phyloP scores from a whole-genome alignment of 2,113 vertebrate species.

The Lophotis ruficrista region DNA sequence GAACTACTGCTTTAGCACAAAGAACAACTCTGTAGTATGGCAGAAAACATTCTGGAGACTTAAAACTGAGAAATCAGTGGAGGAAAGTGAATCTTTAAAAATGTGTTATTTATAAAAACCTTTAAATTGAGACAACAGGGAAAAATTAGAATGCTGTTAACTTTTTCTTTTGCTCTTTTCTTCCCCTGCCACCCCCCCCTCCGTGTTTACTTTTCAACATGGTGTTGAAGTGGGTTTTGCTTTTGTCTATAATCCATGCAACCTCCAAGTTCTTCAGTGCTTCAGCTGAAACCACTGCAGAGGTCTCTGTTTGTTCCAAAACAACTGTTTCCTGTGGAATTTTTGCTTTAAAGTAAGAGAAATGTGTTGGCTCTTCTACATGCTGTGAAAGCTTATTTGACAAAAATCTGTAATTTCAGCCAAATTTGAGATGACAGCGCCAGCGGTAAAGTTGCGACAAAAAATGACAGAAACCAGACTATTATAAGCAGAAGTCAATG shows the following conservation, averaged over 20 bases:
- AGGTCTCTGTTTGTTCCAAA: constrained; percentile 17
- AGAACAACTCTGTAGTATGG: not conserved
- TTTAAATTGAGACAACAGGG: constrained; percentile 30
- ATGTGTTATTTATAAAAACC: constrained; percentile 22
- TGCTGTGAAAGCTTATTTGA: not conserved
- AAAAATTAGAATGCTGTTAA: constrained; percentile 37
- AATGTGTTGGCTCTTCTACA: not conserved
- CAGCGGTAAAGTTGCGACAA: not conserved
- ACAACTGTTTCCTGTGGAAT: constrained; percentile 28
- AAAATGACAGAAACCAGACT: not conserved
- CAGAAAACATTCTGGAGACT: not conserved
- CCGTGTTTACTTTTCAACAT: constrained; percentile 24
- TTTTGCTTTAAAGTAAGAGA: constrained; percentile 37
- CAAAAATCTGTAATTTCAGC: constrained; percentile 16
- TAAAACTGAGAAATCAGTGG: not conserved
- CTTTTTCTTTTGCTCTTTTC: not conserved
- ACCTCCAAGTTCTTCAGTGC: not conserved
- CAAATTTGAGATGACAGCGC: constrained; percentile 13
- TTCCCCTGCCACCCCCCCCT: not conserved
- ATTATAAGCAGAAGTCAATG: not conserved
- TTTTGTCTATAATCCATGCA: constrained; percentile 18
- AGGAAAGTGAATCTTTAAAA: not conserved
- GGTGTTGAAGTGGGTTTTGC: constrained; percentile 39
- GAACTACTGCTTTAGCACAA: not conserved
- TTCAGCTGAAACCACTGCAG: constrained; percentile 12